Percentiles rank a stretch among this genome's conserved stretches.
Conservation (phyloP, 2,113 vertebrate species). For the Riparia riparia region DNA sequence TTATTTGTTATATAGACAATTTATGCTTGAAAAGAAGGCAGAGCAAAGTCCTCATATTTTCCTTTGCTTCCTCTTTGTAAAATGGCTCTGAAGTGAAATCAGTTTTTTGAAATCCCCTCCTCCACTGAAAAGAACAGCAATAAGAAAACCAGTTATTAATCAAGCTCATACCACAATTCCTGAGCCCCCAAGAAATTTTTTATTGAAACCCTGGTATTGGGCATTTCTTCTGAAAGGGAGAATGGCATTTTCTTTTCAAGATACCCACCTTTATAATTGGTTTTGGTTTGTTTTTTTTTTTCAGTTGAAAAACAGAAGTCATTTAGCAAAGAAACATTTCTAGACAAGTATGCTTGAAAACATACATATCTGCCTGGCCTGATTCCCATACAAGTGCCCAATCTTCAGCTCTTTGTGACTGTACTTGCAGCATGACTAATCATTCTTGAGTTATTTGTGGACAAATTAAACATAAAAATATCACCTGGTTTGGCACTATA, state of each 20-base stretch:
- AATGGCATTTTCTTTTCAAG: not conserved
- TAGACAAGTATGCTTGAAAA: not conserved
- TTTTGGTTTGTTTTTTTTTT: not conserved
- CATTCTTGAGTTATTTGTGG: not conserved
- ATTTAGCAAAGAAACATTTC: not conserved
- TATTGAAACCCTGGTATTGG: not conserved
- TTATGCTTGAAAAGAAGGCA: not conserved
- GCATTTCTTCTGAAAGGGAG: not conserved
- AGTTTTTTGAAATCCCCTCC: not conserved
- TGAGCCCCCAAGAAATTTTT: not conserved
- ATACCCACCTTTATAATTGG: not conserved
- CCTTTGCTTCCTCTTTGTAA: not conserved
- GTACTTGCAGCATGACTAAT: not conserved
- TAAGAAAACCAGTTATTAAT: not conserved
- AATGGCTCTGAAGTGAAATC: not conserved
- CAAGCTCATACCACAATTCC: not conserved
- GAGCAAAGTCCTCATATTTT: not conserved
- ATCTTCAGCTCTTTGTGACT: not conserved
- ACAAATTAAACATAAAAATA: not conserved
- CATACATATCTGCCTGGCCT: not conserved
- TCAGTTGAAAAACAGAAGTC: not conserved
- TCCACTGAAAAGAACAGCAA: slow-evolving; percentile 41
- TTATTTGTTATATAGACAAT: not conserved
- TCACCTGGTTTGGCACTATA: not conserved
- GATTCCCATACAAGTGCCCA: not conserved